Evolutionary conservation across 2,113 vertebrate species (phyloP).

Genomic region (Thunnus thynnus): DNA sequence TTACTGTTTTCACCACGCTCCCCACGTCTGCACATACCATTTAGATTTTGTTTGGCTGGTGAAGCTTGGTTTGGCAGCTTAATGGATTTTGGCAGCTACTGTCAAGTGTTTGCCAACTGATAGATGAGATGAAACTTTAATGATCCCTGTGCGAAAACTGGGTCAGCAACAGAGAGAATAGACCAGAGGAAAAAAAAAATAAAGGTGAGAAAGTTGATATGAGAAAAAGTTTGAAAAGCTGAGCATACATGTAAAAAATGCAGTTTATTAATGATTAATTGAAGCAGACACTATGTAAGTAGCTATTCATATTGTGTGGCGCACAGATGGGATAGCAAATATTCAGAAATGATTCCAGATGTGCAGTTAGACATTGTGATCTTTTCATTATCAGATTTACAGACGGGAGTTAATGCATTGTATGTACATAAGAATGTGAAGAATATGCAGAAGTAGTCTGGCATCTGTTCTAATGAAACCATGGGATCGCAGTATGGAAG

Average conservation of each 20-base stretch:
- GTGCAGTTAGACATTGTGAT: constrained; percentile 18
- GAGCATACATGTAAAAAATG: not conserved
- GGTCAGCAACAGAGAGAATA: constrained; percentile 62
- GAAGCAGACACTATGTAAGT: not conserved
- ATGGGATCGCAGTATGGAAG: not conserved
- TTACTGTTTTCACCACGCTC: constrained; percentile 39
- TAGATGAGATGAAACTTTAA: constrained; percentile 76
- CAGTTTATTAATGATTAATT: not conserved
- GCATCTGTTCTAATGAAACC: constrained; percentile 5
- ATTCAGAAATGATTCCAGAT: constrained; percentile 34
- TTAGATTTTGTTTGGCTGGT: constrained; percentile 54
- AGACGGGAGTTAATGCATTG: not conserved
- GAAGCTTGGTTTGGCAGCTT: constrained; percentile 61
- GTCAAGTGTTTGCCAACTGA: constrained; percentile 74
- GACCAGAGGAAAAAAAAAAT: constrained; percentile 18
- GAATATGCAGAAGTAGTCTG: not conserved
- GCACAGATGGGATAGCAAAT: constrained; percentile 35
- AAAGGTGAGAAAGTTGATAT: constrained; percentile 35
- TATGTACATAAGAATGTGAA: not conserved
- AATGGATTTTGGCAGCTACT: constrained; percentile 72
- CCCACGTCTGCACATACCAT: constrained; percentile 39
- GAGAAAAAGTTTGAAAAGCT: constrained; percentile 16
- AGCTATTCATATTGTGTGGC: not conserved
- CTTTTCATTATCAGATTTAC: constrained; percentile 12
- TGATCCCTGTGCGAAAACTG: constrained; percentile 70